A percentile compares a stretch with the other conserved stretches of the same genome.
Conservation (phyloP, 2,797 vertebrate genomes). For the Mus caroli region DNA sequence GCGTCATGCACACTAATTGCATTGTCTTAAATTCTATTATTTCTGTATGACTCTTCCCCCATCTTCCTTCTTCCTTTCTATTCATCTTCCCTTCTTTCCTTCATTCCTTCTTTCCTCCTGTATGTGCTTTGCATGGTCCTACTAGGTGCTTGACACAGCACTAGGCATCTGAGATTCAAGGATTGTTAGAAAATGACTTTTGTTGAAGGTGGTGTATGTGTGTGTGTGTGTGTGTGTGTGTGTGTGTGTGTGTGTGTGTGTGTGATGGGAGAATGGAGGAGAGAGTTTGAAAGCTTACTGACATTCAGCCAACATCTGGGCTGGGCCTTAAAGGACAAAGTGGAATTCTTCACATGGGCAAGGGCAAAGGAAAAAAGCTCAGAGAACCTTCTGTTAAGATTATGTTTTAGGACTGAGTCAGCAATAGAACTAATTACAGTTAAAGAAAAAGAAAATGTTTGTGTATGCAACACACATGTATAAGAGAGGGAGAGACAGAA, state of each 20-base stretch:
- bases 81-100: neutral
- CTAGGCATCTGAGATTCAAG: neutral
- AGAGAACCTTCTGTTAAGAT: conserved; percentile 3
- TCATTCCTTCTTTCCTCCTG: neutral
- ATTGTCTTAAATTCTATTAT: neutral
- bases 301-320: conserved; percentile 24
- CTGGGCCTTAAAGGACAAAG: conserved; percentile 16
- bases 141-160: neutral
- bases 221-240: too few relatives aligned
- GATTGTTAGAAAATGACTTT: neutral
- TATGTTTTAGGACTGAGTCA: neutral
- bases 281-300: neutral
- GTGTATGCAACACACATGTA: neutral
- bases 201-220: neutral
- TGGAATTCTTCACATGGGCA: conserved; percentile 6
- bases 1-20: neutral
- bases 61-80: neutral
- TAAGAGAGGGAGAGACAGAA: neutral
- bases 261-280: neutral
- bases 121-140: neutral
- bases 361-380: neutral
- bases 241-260: too few relatives aligned
- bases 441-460: neutral
- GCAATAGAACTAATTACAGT: conserved; percentile 5
- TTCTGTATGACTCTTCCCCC: neutral